Conservation (phyloP, 2,797 vertebrate genomes). For the Helarctos malayanus region DNA sequence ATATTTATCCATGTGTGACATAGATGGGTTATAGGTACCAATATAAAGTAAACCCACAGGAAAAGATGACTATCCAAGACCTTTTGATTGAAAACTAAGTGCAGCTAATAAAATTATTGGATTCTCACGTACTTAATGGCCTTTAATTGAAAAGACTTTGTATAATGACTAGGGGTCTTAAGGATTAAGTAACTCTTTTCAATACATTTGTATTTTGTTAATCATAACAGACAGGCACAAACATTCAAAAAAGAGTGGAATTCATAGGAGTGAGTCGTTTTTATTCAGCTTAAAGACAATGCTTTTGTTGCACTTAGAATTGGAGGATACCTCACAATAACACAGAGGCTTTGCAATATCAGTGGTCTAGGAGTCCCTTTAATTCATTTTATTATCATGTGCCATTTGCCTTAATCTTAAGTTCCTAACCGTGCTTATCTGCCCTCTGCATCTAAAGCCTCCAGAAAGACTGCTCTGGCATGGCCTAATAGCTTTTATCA, state of each 20-base stretch:
- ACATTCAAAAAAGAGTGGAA: neutral
- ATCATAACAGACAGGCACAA: neutral
- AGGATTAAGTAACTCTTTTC: neutral
- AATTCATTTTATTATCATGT: constrained; percentile 60
- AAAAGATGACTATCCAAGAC: neutral
- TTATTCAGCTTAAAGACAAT: neutral
- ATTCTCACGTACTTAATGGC: neutral
- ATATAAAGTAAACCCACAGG: neutral
- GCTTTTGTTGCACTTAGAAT: neutral
- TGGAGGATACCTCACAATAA: neutral
- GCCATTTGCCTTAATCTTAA: constrained; percentile 66
- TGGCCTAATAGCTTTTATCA: constrained; percentile 73
- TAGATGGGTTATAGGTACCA: neutral
- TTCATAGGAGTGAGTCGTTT: neutral
- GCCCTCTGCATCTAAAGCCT: constrained; percentile 56
- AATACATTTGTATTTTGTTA: neutral
- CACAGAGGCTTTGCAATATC: neutral
- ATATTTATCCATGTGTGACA: neutral
- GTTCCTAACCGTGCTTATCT: constrained; percentile 58
- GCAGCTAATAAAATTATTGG: constrained; percentile 24
- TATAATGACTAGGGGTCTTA: neutral
- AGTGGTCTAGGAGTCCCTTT: neutral
- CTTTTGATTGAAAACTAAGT: constrained; percentile 16
- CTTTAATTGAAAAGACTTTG: neutral
- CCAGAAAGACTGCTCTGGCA: constrained; percentile 23